Evolutionary conservation across 30 jellyfish, hydroid and myxozoan species (phyloP).

Genomic region (Chironex yamaguchii): DNA sequence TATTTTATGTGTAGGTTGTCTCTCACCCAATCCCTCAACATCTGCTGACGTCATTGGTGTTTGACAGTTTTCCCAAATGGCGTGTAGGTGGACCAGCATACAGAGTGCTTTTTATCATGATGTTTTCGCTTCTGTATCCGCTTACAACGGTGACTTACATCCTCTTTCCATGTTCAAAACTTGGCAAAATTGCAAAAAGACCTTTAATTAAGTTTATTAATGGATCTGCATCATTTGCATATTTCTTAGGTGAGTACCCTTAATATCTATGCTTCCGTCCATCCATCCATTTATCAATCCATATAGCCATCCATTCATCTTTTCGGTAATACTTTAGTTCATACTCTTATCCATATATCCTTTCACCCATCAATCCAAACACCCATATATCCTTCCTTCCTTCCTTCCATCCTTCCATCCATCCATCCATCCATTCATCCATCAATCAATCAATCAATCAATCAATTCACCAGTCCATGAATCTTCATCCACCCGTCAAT

Average conservation of each 20-base stretch:
- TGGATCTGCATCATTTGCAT: conserved; percentile 87
- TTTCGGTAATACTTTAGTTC: too few relatives aligned
- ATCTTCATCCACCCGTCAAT: too few relatives aligned
- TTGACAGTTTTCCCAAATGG: conserved; percentile 70
- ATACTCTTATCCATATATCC: too few relatives aligned
- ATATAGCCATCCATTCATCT: too few relatives aligned
- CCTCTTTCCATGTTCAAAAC: conserved; percentile 61
- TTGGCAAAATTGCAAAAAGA: conserved; percentile 63
- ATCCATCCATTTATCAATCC: too few relatives aligned
- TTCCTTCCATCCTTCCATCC: too few relatives aligned
- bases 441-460: too few relatives aligned
- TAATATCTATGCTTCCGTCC: too few relatives aligned
- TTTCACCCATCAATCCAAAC: too few relatives aligned
- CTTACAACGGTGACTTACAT: conserved; percentile 69
- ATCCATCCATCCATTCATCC: too few relatives aligned
- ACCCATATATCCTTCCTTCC: too few relatives aligned
- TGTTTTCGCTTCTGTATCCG: conserved; percentile 61
- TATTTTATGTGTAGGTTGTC: conserved; percentile 65
- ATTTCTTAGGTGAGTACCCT: conserved; percentile 77
- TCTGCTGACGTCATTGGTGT: conserved; percentile 75
- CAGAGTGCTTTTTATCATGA: conserved; percentile 38
- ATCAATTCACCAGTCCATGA: too few relatives aligned
- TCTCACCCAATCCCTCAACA: conserved; percentile 93
- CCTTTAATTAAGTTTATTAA: conserved; percentile 81
- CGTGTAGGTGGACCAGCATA: conserved; percentile 51